phyloP scores from a whole-genome alignment of 2,888 invertebrate genomes.

The Nebria salina region DNA sequence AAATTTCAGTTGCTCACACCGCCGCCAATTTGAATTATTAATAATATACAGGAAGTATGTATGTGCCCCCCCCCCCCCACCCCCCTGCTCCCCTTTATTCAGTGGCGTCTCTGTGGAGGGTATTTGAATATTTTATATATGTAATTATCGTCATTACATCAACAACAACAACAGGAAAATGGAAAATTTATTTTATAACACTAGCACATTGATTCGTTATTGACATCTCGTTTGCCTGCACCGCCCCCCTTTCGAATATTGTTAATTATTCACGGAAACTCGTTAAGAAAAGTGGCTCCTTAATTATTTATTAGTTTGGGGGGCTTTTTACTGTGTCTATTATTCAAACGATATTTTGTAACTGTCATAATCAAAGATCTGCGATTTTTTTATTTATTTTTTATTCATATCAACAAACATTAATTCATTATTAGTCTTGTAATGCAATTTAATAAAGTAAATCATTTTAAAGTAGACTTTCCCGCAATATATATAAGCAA shows the following conservation, averaged over 20 bases:
- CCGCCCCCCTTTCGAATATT: neutral
- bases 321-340: neutral
- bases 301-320: neutral
- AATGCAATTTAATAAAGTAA: too few relatives aligned
- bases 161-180: neutral
- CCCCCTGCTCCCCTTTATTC: neutral
- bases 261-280: neutral
- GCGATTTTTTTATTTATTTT: neutral
- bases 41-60: slow-evolving; percentile 4
- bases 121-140: neutral
- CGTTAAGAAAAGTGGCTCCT: neutral
- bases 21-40: slow-evolving; percentile 25
- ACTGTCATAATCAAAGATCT: neutral
- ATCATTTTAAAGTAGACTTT: too few relatives aligned
- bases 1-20: slow-evolving; percentile 15
- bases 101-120: neutral
- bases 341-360: neutral
- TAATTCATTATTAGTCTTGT: too few relatives aligned
- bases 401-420: too few relatives aligned
- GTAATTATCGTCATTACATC: slow-evolving; percentile 1
- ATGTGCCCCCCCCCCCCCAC: neutral
- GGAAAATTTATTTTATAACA: neutral
- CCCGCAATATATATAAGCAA: too few relatives aligned
- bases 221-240: neutral
- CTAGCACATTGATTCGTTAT: neutral